Percentiles rank a stretch among this genome's conserved stretches.
These are phyloP conservation scores for Rhagophthalmus giganteus DNA, from an alignment of 2,888 invertebrate species.

Conservation along the genomic window DNA sequence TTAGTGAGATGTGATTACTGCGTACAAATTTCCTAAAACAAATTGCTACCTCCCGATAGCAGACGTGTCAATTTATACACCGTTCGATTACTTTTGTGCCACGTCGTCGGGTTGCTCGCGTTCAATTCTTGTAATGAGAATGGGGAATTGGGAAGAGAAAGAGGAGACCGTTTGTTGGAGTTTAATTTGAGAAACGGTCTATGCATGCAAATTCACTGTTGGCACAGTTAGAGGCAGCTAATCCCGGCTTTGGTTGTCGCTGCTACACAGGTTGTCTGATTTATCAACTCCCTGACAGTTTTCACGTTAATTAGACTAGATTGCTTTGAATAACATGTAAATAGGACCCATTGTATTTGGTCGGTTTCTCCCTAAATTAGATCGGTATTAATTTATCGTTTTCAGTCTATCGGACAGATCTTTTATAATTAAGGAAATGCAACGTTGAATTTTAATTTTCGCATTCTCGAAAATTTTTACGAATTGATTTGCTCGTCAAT, in stretches of 20 bases:
- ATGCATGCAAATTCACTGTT: constrained; percentile 38
- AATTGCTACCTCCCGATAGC: constrained; percentile 36
- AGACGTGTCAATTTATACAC: constrained; percentile 37
- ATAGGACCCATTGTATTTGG: constrained; percentile 29
- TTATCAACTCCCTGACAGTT: constrained; percentile 39
- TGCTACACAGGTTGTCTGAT: constrained; percentile 37
- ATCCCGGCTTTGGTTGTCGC: constrained; percentile 38
- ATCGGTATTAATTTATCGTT: constrained; percentile 15
- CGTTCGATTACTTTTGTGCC: constrained; percentile 12
- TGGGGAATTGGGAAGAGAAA: constrained; percentile 12
- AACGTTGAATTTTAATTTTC: too few species aligned
- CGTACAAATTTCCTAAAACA: constrained; percentile 37
- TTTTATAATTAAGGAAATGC: too few species aligned
- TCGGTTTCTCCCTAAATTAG: constrained; percentile 22
- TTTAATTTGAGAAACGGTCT: constrained; percentile 26
- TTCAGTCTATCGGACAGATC: too few species aligned
- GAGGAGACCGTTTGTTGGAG: constrained; percentile 15
- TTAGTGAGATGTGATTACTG: constrained; percentile 25
- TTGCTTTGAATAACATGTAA: constrained; percentile 36
- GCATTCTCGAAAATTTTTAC: too few species aligned
- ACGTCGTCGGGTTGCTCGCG: constrained; percentile 7
- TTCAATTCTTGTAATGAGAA: constrained; percentile 5
- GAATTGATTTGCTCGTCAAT: too few species aligned
- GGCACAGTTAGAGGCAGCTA: constrained; percentile 31
- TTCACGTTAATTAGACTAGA: constrained; percentile 37